These are phyloP conservation scores for Drosophila fulvimacula DNA, from an alignment of 2,888 invertebrate species.

Conservation along the genomic window DNA sequence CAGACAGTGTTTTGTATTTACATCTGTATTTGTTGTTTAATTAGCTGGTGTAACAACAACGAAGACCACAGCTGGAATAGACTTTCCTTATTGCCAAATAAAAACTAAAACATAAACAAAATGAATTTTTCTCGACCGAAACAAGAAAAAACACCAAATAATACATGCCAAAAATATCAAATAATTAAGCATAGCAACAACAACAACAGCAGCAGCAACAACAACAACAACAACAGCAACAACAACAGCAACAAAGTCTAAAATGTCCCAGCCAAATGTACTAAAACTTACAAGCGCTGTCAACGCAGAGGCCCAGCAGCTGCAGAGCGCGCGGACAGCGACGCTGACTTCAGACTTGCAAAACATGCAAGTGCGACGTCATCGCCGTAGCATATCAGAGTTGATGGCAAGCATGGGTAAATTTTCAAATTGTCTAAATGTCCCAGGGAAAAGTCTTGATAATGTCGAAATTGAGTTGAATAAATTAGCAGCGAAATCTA, in stretches of 20 bases:
- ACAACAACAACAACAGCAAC: not conserved
- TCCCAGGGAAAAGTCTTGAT: not conserved
- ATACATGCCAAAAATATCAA: slow-evolving; percentile 55
- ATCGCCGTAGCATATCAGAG: slow-evolving; percentile 85
- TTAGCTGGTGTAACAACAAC: slow-evolving; percentile 46
- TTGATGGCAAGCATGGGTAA: slow-evolving; percentile 84
- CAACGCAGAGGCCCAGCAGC: slow-evolving; percentile 34
- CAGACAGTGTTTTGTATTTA: slow-evolving; percentile 23
- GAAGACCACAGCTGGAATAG: slow-evolving; percentile 21
- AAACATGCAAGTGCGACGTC: slow-evolving; percentile 73
- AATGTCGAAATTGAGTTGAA: not conserved
- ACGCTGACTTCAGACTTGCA: slow-evolving; percentile 40
- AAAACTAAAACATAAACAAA: slow-evolving; percentile 34
- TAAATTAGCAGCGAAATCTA: no score
- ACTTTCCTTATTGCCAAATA: not conserved
- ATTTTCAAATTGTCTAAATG: slow-evolving; percentile 7
- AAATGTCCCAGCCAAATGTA: slow-evolving; percentile 33
- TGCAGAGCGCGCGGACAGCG: slow-evolving; percentile 35
- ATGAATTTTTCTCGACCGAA: slow-evolving; percentile 45
- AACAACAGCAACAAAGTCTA: not conserved
- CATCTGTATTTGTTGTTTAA: slow-evolving; percentile 45
- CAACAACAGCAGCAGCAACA: not conserved
- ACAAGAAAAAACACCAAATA: slow-evolving; percentile 47
- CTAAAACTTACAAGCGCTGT: slow-evolving; percentile 13
- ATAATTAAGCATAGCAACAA: slow-evolving; percentile 20